Base-by-base conservation (phyloP, 2,888 invertebrate genomes). In the Invenusta paracnida region DNA sequence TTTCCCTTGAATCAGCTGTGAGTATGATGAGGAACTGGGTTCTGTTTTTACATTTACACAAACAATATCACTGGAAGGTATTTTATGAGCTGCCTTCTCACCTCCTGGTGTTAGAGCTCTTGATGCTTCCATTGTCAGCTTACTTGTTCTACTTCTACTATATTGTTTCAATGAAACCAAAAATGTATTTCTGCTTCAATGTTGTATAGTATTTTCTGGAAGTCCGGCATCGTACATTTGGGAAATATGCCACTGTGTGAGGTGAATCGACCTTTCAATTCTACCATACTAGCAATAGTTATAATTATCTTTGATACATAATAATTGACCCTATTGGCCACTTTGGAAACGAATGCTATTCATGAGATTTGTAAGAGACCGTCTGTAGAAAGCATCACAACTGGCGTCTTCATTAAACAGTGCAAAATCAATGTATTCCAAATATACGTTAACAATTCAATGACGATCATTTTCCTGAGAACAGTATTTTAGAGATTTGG, bases 261-360 rank as follows among this genome's bases (percentile, higher is more conserved):
- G n/a, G n/a, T 79, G 27, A 79, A 79, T 11, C 5, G 23, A 2
- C 79, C 79, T 79, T 79, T 79, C 29, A 79, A 79, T 79, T 79
- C 23, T 25, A 23, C 79, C 23, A 11, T 79, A n/a, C 23, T 25
- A 11, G 79, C 79, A n/a, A 79, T 27, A 79, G 23, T 79, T 79
- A 5, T 79, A n/a, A 79, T 11, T 11, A 79, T 79, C 29, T 79
- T 79, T 23, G 23, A 79, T 27, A 79, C 5, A 28, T 79, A 79
- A 79, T 79, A 11, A 79, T 79, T 79, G 17, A 79, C n/a, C 79
- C 79, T 25, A 28, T 79, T 27, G 79, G 79, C 29, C 23, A 23
- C n/a, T 79, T 79, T 79, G 79, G 23, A 28, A 79, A 79, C 2
- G 11, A n/a, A 11, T 23, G 5, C 2, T 48, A 48, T 79, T 48